Base-by-base conservation (phyloP, 2,888 invertebrate species). In the Blomia tropicalis region DNA sequence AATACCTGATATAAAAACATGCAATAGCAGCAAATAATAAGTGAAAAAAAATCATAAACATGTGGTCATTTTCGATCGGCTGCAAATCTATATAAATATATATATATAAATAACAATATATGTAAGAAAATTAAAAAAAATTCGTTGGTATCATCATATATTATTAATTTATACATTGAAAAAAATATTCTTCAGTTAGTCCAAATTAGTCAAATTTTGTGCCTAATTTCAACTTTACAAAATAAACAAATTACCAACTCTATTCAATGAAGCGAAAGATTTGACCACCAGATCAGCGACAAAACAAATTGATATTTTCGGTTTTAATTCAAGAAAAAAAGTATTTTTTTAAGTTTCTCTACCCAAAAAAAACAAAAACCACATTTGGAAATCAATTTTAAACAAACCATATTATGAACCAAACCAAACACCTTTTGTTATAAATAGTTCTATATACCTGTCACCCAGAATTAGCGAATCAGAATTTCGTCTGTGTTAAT, bases 181-280 rank as follows among this genome's bases (percentile, higher is more conserved):
- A 11, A 7, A 47, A 47, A 47, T 11, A 14, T 19, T 25, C 7
- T 11, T 47, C 17, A 36, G n/a, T n/a, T 47, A 47, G 51, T n/a
- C 51, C 27, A 47, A 47, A 47, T 47, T 47, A 47, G 51, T 47
- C 51, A 47, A 47, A 25, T 47, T 47, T 47, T 27, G 51, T 47
- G 51, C 51, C 51, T 47, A 7, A 47, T 47, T 47, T 47, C 22
- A 47, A 47, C 7, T 47, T 47, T 47, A 11, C 27, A 11, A 36
- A 11, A 11, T 17, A 36, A 36, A 11, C n/a, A n/a, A n/a, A n/a
- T n/a, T 41, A 41, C 41, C 14, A 41, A 17, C 41, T 41, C 14
- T n/a, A 41, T 41, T n/a, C 14, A 17, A 17, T 41, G 41, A 14
- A 41, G 41, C 41, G 41, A 14, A 17, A 17, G 14, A n/a, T n/a